Evolutionary conservation across 2,888 invertebrate genomes (phyloP), one percentile per base, ranked within the genome.

Genomic region (Lathronympha strigana): DNA sequence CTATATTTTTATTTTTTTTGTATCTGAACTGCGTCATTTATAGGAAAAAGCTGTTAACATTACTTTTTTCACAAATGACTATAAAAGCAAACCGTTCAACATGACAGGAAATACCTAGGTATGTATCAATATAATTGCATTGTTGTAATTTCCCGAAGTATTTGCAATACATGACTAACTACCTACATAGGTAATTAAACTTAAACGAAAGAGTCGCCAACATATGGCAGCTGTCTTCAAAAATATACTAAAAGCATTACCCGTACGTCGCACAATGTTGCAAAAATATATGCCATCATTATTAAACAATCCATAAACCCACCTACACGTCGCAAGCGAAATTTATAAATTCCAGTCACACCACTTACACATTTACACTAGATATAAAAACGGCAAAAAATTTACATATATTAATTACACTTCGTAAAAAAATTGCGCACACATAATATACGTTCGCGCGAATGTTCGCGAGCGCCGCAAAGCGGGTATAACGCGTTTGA

Each of bases 391-490:
- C 68, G 47, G 53, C 47, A 57, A 33, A 57, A 19, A 28, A 33
- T 51, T 50, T 21, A 23, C 51, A 58, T 63, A 66, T 63, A 45
- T 15, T 33, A 23, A 19, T 64, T 68, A 63, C 73, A 71, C 73
- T 47, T 66, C 69, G 76, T 76, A 78, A 75, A 81, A n/a, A 81
- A 82, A 82, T 74, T 57, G 73, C 73, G 70, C 70, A 67, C 67
- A 69, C 71, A 74, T n/a, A n/a, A 70, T 55, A 64, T 49, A 71
- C 47, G 23, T 75, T 73, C 69, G 76, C 50, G 38, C 76, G 77
- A 77, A 73, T 75, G 73, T 77, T 53, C 60, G 64, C 45, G 79
- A 84, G 82, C 83, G 83, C 86, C 87, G 86, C 86, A 86, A 86
- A 87, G 83, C 82, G 76, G 79, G 83, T 82, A 83, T 77, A 80